Percentiles rank a stretch among this genome's conserved stretches.
phyloP scores from a whole-genome alignment of 2,797 vertebrate species.

The Melopsittacus undulatus region DNA sequence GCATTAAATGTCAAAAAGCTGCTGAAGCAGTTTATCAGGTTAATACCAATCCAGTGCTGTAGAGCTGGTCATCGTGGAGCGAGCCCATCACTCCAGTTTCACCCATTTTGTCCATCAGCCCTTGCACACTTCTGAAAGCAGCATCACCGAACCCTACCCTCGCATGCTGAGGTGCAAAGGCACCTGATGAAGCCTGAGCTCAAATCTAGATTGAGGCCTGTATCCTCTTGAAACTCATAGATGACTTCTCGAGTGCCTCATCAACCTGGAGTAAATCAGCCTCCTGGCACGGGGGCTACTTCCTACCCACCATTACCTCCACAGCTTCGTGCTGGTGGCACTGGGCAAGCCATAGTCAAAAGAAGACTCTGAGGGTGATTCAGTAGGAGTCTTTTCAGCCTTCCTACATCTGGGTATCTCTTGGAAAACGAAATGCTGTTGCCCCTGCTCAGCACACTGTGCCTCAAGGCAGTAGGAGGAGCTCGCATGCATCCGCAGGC shows the following conservation, averaged over 20 bases:
- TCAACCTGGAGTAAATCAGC: not conserved
- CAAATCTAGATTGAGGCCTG: not conserved
- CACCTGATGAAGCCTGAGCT: not conserved
- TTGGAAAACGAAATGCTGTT: not conserved
- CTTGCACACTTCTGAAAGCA: not conserved
- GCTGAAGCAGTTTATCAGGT: not conserved
- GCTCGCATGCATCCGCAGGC: fast-evolving
- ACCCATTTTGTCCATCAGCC: not conserved
- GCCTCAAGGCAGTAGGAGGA: not conserved
- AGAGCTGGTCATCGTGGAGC: fast-evolving
- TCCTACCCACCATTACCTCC: not conserved
- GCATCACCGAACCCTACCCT: not conserved
- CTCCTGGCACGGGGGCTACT: fast-evolving
- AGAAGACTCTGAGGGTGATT: not conserved
- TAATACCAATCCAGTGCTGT: not conserved
- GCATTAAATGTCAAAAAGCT: not conserved
- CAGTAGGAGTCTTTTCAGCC: not conserved
- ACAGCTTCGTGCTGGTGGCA: fast-evolving
- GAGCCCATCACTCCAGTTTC: not conserved
- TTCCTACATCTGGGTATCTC: not conserved
- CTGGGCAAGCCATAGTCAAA: not conserved
- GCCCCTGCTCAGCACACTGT: not conserved
- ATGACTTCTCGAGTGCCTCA: not conserved
- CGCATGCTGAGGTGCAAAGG: not conserved
- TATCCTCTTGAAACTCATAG: too few species aligned